A percentile compares a stretch with the other conserved stretches of the same genome.
Conservation (phyloP, 2,113 vertebrate species). For the Podilymbus podiceps region DNA sequence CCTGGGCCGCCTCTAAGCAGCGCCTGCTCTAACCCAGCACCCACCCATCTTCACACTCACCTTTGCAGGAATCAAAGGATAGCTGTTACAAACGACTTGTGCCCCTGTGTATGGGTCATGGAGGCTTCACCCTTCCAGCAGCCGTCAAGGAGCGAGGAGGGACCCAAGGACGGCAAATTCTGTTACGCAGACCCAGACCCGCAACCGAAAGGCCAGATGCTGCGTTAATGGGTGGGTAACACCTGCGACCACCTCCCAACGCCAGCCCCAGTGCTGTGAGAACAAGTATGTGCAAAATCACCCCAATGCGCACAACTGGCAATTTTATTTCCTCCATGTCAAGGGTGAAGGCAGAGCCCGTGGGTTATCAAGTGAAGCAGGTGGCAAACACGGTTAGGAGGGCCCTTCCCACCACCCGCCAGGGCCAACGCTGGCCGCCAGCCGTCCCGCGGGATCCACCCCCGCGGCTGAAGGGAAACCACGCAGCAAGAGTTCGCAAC, state of each 20-base stretch:
- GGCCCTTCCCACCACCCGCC: not conserved
- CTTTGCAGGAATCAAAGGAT: not conserved
- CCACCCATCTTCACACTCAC: not conserved
- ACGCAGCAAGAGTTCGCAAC: not conserved
- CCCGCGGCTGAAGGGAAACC: rapidly evolving
- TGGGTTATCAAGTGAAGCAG: not conserved
- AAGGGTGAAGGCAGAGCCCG: not conserved
- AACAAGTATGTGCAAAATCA: not conserved
- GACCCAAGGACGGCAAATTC: not conserved
- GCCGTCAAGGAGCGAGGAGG: not conserved
- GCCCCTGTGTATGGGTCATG: not conserved
- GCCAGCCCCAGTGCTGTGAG: not conserved
- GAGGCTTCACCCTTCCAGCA: not conserved
- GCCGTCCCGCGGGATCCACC: not conserved
- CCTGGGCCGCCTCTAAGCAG: not conserved
- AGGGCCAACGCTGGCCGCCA: not conserved
- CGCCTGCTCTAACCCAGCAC: not conserved
- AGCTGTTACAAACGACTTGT: not conserved
- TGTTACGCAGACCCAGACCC: not conserved
- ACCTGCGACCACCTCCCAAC: not conserved
- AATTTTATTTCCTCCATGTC: not conserved
- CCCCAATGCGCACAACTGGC: not conserved
- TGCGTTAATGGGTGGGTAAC: not conserved
- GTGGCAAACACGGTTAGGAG: not conserved
- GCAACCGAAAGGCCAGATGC: not conserved